Evolutionary conservation across 2,888 invertebrate genomes (phyloP).

Genomic region (Chrysopilus asiliformis): DNA sequence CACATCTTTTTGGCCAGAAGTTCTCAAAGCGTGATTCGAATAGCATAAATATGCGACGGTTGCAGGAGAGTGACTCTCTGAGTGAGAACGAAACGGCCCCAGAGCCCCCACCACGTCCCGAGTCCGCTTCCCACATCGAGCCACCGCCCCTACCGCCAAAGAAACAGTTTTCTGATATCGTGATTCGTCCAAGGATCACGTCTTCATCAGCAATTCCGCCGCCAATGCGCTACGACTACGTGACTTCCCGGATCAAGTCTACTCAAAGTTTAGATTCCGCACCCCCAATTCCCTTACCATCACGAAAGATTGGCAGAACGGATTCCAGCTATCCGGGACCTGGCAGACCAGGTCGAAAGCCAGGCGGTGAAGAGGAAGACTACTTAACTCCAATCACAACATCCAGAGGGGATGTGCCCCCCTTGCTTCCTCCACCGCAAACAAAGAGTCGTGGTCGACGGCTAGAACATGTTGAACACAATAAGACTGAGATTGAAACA

Average conservation of each 20-base stretch:
- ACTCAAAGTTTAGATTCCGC: conserved; percentile 20
- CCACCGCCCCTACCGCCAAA: conserved; percentile 64
- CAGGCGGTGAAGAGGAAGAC: conserved; percentile 50
- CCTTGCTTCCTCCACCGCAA: conserved; percentile 40
- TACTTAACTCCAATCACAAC: conserved; percentile 50
- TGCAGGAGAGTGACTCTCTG: conserved; percentile 36
- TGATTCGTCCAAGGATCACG: conserved; percentile 36
- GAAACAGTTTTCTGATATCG: conserved; percentile 45
- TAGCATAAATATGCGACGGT: conserved; percentile 35
- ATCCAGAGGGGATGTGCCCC: conserved; percentile 24
- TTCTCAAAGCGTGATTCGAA: conserved; percentile 35
- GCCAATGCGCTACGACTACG: conserved; percentile 28
- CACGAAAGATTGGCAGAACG: conserved; percentile 38
- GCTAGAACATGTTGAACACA: conserved; percentile 20
- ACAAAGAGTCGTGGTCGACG: conserved; percentile 26
- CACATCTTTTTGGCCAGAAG: conserved; percentile 35
- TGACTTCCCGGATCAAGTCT: conserved; percentile 16
- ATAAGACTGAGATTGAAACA: conserved; percentile 25
- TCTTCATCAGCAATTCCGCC: conserved; percentile 18
- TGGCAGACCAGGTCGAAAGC: conserved; percentile 38
- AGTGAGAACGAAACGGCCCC: conserved; percentile 35
- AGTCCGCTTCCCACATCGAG: conserved; percentile 40
- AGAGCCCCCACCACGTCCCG: conserved; percentile 35
- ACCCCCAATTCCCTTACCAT: conserved; percentile 49
- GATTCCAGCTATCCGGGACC: conserved; percentile 38